A percentile compares a stretch with the other conserved stretches of the same genome.
These are phyloP conservation scores for Sarcophaga subvicina DNA, from an alignment of 2,888 invertebrate genomes.

Conservation along the genomic window DNA sequence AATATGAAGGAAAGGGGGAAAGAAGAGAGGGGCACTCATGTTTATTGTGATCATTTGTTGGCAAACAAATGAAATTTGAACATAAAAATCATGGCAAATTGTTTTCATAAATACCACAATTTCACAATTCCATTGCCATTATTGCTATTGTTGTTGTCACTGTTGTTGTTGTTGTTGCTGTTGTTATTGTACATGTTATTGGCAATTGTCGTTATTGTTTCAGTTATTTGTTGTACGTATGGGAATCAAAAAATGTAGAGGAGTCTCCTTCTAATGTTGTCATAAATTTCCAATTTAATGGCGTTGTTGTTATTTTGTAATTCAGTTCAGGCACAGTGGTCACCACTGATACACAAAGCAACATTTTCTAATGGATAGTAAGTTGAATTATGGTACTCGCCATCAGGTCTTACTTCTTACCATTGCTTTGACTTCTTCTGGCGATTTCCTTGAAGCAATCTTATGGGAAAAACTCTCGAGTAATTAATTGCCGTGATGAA, in stretches of 20 bases:
- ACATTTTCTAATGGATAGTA: neutral
- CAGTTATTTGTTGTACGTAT: constrained; percentile 42
- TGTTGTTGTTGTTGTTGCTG: neutral
- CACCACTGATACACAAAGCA: neutral
- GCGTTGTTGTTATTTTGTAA: constrained; percentile 30
- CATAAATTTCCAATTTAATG: constrained; percentile 66
- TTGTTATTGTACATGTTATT: neutral
- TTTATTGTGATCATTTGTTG: constrained; percentile 56
- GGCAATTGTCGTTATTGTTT: constrained; percentile 6
- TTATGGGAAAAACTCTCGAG: no score
- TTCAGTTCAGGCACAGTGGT: constrained; percentile 38
- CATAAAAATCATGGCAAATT: constrained; percentile 70
- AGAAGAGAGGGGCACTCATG: neutral
- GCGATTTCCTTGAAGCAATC: no score
- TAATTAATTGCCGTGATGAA: no score
- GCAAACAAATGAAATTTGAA: constrained; percentile 61
- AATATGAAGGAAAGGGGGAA: neutral
- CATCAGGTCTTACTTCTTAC: neutral
- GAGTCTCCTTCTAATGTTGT: constrained; percentile 55
- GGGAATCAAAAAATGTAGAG: constrained; percentile 34
- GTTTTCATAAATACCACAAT: constrained; percentile 68
- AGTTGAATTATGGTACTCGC: neutral
- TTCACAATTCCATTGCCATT: constrained; percentile 30
- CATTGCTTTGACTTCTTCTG: neutral
- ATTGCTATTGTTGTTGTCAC: neutral